phyloP scores from a whole-genome alignment of 2,797 vertebrate species.

The Siniperca undulata region DNA sequence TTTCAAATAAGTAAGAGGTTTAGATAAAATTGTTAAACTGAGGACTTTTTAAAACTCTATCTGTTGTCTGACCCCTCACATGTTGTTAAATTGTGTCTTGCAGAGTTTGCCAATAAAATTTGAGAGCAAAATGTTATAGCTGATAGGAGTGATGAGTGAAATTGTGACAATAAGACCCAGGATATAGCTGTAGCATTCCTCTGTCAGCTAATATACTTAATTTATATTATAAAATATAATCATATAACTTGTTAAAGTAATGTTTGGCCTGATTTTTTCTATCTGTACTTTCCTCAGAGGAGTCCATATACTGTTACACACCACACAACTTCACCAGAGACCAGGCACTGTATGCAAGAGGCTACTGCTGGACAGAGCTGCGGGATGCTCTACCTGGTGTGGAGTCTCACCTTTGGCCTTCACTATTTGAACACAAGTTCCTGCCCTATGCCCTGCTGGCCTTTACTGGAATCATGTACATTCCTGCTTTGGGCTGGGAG shows the following conservation, averaged over 20 bases:
- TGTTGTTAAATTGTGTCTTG: background rate
- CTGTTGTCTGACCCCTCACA: background rate
- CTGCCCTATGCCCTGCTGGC: conserved; percentile 97
- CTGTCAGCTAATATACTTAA: background rate
- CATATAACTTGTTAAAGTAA: conserved; percentile 5
- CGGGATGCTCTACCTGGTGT: conserved; percentile 93
- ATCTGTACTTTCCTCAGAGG: conserved; percentile 87
- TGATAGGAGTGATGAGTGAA: background rate
- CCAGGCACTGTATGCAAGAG: conserved; percentile 98
- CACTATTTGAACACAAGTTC: conserved; percentile 98
- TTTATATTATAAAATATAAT: background rate
- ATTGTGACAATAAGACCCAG: background rate
- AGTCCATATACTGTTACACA: conserved; percentile 99
- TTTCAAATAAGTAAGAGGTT: conserved; percentile 2
- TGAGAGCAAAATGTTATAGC: background rate
- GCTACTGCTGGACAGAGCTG: conserved; percentile 99
- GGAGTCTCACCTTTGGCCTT: conserved; percentile 93
- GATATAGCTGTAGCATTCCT: background rate
- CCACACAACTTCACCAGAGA: conserved; percentile 99
- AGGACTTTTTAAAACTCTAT: background rate
- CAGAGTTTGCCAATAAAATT: background rate
- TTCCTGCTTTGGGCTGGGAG: conserved; percentile 97
- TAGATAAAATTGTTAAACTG: background rate
- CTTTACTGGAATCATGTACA: conserved; percentile 98
- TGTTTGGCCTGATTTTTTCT: conserved; percentile 24